Base-by-base conservation (phyloP, 1,140 invertebrate genomes). In the Drosophila fuyamai region DNA sequence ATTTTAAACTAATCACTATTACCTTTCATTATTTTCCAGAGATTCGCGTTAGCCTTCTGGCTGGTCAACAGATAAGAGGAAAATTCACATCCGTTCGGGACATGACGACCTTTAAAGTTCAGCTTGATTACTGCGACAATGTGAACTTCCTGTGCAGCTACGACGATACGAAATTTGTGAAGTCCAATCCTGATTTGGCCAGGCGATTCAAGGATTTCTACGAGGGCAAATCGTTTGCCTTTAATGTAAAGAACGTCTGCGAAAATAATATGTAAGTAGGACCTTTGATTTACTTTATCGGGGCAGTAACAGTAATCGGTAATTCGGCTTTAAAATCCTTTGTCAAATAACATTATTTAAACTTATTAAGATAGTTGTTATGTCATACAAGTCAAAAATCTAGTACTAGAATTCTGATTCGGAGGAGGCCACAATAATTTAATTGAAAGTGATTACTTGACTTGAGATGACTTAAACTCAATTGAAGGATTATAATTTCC, bases 201-300 rank as follows among this genome's bases (percentile, higher is more conserved):
- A 70, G 65, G 9, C 79, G 78, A 0, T 92, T 92, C 23, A 92
- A 91, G 63, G 56, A 88, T 4, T 76, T 80, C 40, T 92, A 92
- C 44, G 88, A 91, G 32, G 90, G 91, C 13, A 92, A 91, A 68
- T 83, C 79, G 0, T 91, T 71, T 75, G 80, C 90, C 3, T 40
- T 92, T 0, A 91, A 92, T 57, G 62, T 92, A 0, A 91, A 83
- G 40, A 74, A 88, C 65, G 90, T 92, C 23, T 91, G 90, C 63
- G 90, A 91, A 44, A 90, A 92, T 23, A 92, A 92, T 67, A 91
- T 92, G 91, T 92, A 68, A 80, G 88, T 78, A 4, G 9, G 0
- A 5, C 1, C 5, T 36, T 13, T 6, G 35, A 6, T 2, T 5
- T 46, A 18, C 16, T 46, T 1, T 23, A 14, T 13, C 5, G 9